These are phyloP conservation scores for Gonioctena quinquepunctata DNA, from an alignment of 1,140 invertebrate species.

Conservation along the genomic window DNA sequence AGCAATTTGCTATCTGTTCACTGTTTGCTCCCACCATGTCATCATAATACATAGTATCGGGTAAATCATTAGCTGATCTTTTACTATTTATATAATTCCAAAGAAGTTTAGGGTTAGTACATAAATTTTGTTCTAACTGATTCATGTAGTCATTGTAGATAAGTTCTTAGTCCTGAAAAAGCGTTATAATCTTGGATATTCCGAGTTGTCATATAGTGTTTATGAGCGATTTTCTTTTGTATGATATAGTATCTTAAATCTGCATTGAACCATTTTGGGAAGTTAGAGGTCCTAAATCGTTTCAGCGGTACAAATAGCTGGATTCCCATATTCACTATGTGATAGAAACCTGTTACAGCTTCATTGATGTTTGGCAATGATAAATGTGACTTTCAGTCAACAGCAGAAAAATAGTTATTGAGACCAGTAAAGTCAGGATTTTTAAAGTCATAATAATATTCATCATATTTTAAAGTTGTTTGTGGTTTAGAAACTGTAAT, in stretches of 20 bases:
- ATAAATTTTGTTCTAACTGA: background rate
- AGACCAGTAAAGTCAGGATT: background rate
- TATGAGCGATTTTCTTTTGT: background rate
- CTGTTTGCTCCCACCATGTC: background rate
- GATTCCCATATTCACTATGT: background rate
- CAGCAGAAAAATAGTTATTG: background rate
- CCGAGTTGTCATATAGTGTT: background rate
- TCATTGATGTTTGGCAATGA: background rate
- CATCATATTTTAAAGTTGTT: background rate
- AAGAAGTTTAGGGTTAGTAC: slow-evolving; percentile 1
- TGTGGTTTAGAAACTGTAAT: background rate
- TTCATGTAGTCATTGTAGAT: background rate
- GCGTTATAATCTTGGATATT: background rate
- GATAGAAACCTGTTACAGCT: background rate
- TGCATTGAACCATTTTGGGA: background rate
- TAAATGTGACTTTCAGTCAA: background rate
- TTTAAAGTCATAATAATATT: background rate
- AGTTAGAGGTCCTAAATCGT: background rate
- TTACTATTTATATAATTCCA: background rate
- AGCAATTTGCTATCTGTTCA: background rate
- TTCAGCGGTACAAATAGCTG: background rate
- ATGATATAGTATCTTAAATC: background rate
- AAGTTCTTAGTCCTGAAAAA: background rate
- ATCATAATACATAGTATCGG: background rate
- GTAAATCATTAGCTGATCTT: background rate